Evolutionary conservation across 2,113 vertebrate species (phyloP), one percentile per base, ranked within the genome.

Genomic region (Xiphophorus maculatus): DNA sequence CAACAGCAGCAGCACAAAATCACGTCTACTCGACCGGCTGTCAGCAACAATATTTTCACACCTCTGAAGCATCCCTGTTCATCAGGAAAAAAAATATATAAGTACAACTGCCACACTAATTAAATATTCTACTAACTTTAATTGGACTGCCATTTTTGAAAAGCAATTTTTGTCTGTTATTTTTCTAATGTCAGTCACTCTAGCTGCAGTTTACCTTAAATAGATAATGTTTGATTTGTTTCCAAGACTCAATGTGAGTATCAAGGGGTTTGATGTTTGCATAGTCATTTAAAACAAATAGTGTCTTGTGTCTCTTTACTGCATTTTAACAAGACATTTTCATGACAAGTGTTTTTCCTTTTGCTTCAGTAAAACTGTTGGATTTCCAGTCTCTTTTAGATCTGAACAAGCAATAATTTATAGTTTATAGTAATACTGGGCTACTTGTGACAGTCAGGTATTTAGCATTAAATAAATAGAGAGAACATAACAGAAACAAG

Each of bases 1-100:
- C 48, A 30, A 29, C 69, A 29, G 61, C 37, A 30, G 19, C 66
- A 28, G 54, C 69, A 40, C 51, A 61, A 58, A 76, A 44, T 66
- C 66, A 80, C 30, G 25, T 69, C 25, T 28, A 42, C 69, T 73
- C 40, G 27, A 28, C 10, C 22, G 32, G 58, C 80, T 63, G 66
- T 37, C 17, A 3, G 27, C 42, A 76, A 76, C 72, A 84, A 71
- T 48, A 58, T 9, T 12, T 81, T 83, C 69, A 76, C 84, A 81
- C 82, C 74, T 85, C 27, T 66, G 66, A 75, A 73, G 48, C n/a
- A 61, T 30, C 28, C 9, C 11, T 30, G 29, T 29, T 30, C 30
- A 27, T 54, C 65, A 7, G 37, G 35, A 40, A 7, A 10, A 64
- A 48, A 42, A 29, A 62, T 0, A 2, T 0, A 32, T 29, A n/a